phyloP scores from a whole-genome alignment of 2,797 vertebrate genomes.

The Florisuga fusca region DNA sequence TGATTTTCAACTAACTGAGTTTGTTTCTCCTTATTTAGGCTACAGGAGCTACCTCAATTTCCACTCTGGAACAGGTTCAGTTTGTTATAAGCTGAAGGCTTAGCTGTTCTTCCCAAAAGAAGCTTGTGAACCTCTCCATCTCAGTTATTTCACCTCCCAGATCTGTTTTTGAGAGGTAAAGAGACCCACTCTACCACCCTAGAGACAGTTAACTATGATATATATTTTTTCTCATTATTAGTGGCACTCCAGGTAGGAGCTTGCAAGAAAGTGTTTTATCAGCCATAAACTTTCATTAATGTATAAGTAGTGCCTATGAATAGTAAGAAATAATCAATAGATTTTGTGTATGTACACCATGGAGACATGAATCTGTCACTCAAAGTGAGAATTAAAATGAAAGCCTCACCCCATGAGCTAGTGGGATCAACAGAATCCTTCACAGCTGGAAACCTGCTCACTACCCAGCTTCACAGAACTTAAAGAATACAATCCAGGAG shows the following conservation, averaged over 20 bases:
- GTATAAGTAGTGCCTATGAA: background rate
- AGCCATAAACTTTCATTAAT: background rate
- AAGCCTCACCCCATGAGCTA: background rate
- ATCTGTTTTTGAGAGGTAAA: background rate
- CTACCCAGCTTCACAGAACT: background rate
- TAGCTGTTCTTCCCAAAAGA: background rate
- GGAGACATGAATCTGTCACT: background rate
- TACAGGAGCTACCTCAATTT: background rate
- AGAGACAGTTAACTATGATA: background rate
- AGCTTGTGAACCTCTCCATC: background rate
- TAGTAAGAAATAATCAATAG: background rate
- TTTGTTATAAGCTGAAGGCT: background rate
- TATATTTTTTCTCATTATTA: background rate
- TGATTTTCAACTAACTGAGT: background rate
- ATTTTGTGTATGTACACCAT: background rate
- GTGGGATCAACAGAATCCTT: conserved; percentile 17
- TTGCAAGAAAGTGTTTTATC: background rate
- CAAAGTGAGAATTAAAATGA: background rate
- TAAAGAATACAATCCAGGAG: background rate
- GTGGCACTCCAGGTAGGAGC: background rate
- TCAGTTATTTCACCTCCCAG: background rate
- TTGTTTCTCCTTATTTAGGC: background rate
- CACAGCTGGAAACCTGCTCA: background rate
- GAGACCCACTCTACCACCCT: background rate
- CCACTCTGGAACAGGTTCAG: background rate